A percentile compares a stretch with the other conserved stretches of the same genome.
Conservation (phyloP, 2,113 vertebrate species). For the Bos indicus region DNA sequence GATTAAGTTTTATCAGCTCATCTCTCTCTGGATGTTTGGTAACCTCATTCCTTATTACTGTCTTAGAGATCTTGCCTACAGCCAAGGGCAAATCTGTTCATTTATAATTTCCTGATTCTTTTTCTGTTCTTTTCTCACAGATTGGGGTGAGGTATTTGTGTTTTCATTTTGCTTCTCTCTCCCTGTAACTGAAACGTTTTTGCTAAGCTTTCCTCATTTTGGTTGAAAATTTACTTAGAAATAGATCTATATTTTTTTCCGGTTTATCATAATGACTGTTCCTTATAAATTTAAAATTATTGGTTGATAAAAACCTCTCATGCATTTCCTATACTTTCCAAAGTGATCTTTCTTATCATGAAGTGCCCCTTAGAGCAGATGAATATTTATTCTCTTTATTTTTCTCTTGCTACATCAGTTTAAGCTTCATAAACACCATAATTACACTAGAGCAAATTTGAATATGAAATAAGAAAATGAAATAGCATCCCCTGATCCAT, state of each 20-base stretch:
- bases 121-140: conserved; percentile 20
- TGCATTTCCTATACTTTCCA: not conserved
- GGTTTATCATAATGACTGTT: not conserved
- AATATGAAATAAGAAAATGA: conserved; percentile 61
- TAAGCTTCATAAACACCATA: conserved; percentile 66
- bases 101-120: conserved; percentile 72
- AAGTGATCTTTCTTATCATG: not conserved
- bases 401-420: conserved; percentile 46
- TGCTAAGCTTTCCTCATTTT: not conserved
- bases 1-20: conserved; percentile 44
- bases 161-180: conserved; percentile 24
- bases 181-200: conserved; percentile 1
- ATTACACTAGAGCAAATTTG: conserved; percentile 60
- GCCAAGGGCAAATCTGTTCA: conserved; percentile 62
- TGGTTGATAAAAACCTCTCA: not conserved
- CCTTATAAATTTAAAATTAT: not conserved
- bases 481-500: conserved; percentile 47
- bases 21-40: conserved; percentile 15
- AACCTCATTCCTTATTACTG: conserved; percentile 58
- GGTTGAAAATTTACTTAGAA: not conserved
- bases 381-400: not conserved
- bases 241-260: not conserved
- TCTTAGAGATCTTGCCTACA: conserved; percentile 26
- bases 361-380: not conserved
- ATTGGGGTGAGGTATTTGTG: not conserved